Evolutionary conservation across 2,888 invertebrate species (phyloP), one percentile per base, ranked within the genome.

Genomic region (Hymenopus coronatus): DNA sequence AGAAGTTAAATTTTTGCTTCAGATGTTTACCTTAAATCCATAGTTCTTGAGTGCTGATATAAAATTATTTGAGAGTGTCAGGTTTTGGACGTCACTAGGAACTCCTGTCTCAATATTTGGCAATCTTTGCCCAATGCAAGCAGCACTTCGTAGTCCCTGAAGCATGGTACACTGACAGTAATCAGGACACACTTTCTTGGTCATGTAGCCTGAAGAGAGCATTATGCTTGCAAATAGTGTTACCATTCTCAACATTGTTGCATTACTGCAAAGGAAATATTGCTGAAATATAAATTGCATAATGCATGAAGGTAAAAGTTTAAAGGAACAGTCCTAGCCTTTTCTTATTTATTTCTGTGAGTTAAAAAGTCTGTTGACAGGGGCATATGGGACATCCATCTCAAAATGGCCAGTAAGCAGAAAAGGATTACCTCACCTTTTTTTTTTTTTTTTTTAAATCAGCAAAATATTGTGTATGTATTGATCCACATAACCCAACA

Each of bases 61-160:
- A n/a, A 92, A 92, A 90, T 93, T 93, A 90, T 92, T 92, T 88
- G 92, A 93, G 30, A 93, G 90, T 90, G 93, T 93, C 89, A 93
- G 91, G 4, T 92, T 93, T 89, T 92, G 92, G 7, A 93, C 92
- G n/a, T 82, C 70, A n/a, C n/a, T 33, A 28, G 88, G 88, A 70
- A 82, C 88, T 81, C 70, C 87, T 27, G 89, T 83, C 9, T 89
- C 84, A 25, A 89, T 87, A 28, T 30, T 89, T 28, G 82, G 7
- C 3, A 89, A 25, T 33, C 82, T 87, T 46, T 87, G 87, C 12
- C 84, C 84, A 28, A 70, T 83, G 70, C 89, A 89, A 30, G 84
- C 30, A 0, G 89, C 89, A 40, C 83, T 83, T 28, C 89, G 83
- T 30, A 89, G 27, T 1, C 83, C 87, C n/a, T 33, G 14, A 14